Evolutionary conservation across 1,140 invertebrate species (phyloP).

Genomic region (Sipha flava): DNA sequence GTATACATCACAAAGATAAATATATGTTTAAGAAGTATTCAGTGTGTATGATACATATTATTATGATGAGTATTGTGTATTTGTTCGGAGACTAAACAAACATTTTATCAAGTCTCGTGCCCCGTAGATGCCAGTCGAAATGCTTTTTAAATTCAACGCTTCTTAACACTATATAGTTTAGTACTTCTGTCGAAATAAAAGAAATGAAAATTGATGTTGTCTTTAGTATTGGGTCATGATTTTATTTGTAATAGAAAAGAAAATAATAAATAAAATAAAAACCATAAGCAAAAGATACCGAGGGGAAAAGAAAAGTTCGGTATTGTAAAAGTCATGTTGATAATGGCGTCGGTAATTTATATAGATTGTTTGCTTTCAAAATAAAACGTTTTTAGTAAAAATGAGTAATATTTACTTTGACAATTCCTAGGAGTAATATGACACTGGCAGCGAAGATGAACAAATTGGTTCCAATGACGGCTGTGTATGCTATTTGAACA

Average conservation of each 20-base stretch:
- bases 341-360: not conserved
- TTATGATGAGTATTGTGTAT: too few relatives aligned
- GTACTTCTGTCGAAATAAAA: not conserved
- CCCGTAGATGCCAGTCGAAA: not conserved
- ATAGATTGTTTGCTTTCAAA: not conserved
- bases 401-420: conserved; percentile 51
- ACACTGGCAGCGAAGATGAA: conserved; percentile 60
- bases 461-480: conserved; percentile 62
- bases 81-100: too few relatives aligned
- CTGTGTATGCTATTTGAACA: conserved; percentile 64
- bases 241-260: not conserved
- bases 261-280: conserved; percentile 8
- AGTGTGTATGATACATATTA: too few relatives aligned
- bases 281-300: not conserved
- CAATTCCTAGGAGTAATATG: conserved; percentile 58
- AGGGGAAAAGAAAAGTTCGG: not conserved
- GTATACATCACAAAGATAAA: too few relatives aligned
- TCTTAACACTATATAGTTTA: not conserved
- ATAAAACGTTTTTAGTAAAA: not conserved
- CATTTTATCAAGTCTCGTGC: not conserved
- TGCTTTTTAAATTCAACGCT: not conserved
- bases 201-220: not conserved
- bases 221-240: not conserved
- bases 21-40: too few relatives aligned
- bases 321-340: conserved; percentile 4